Conservation (phyloP, 1,140 invertebrate genomes). For the Andricus grossulariae region DNA sequence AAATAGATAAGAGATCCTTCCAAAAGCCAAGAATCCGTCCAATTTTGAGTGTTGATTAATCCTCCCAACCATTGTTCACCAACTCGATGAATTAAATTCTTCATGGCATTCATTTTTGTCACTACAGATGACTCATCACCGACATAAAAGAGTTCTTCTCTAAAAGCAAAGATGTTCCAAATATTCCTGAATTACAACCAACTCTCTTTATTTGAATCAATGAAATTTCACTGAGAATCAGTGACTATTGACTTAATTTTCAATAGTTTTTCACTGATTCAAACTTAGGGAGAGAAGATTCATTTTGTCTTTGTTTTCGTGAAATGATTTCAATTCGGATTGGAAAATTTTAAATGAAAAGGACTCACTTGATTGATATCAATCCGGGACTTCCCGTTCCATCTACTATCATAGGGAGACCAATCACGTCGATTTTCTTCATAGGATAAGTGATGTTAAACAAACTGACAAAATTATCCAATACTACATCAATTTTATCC, state of each 20-base stretch:
- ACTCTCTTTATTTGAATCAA: too few species aligned
- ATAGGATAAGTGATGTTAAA: slow-evolving; percentile 79
- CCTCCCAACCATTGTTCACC: slow-evolving; percentile 75
- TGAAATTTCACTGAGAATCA: too few species aligned
- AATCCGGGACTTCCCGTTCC: slow-evolving; percentile 73
- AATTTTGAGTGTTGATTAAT: slow-evolving; percentile 69
- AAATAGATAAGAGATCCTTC: too few species aligned
- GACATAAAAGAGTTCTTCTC: slow-evolving; percentile 57
- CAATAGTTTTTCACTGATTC: too few species aligned
- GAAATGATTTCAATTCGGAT: background rate
- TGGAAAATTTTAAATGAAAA: background rate
- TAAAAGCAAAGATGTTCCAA: slow-evolving; percentile 35
- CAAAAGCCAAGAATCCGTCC: slow-evolving; percentile 68
- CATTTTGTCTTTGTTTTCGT: too few species aligned
- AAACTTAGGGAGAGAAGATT: too few species aligned
- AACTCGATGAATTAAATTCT: slow-evolving; percentile 54
- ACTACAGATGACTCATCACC: slow-evolving; percentile 56
- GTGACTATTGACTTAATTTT: too few species aligned
- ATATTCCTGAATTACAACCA: background rate
- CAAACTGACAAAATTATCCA: slow-evolving; percentile 77
- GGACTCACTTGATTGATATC: slow-evolving; percentile 71
- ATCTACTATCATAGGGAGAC: slow-evolving; percentile 78
- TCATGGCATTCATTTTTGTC: slow-evolving; percentile 51
- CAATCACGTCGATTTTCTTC: slow-evolving; percentile 80
- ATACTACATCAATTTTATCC: slow-evolving; percentile 74